These are phyloP conservation scores for Drosophila simulans DNA, from an alignment of 1,140 invertebrate species.

Conservation along the genomic window DNA sequence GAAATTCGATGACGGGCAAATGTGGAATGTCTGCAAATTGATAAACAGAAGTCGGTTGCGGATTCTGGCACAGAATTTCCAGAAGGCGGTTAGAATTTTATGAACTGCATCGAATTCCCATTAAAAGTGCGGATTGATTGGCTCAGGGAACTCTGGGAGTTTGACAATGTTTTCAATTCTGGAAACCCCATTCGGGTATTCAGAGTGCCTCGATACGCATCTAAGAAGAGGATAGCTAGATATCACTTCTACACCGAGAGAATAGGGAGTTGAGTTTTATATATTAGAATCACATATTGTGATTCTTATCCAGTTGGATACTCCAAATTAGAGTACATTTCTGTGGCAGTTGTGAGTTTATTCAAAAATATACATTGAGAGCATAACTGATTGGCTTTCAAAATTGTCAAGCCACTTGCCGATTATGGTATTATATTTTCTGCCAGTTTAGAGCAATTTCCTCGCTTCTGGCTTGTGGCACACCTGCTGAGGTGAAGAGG, in stretches of 20 bases:
- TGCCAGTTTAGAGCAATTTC: slow-evolving; percentile 13
- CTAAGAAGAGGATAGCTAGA: background rate
- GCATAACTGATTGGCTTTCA: no score
- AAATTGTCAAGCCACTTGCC: background rate
- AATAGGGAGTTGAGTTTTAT: background rate
- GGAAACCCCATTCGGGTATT: slow-evolving; percentile 23
- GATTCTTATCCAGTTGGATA: no score
- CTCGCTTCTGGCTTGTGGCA: slow-evolving; percentile 21
- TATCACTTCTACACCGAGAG: slow-evolving; percentile 1
- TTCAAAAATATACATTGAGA: no score
- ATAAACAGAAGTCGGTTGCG: slow-evolving; percentile 17
- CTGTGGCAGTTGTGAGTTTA: no score
- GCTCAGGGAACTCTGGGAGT: slow-evolving; percentile 12
- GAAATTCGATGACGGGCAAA: slow-evolving; percentile 11
- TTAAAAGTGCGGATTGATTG: slow-evolving; percentile 39
- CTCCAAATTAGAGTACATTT: no score
- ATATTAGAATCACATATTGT: background rate
- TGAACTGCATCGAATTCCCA: slow-evolving; percentile 24
- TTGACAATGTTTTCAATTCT: slow-evolving; percentile 34
- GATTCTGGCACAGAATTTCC: slow-evolving; percentile 2
- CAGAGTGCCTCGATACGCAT: slow-evolving; percentile 10
- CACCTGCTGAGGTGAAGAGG: slow-evolving; percentile 23
- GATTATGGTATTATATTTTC: background rate
- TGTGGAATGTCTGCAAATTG: slow-evolving; percentile 25
- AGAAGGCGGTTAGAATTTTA: slow-evolving; percentile 31